Percentiles rank a stretch among this genome's conserved stretches.
Evolutionary conservation across 2,888 invertebrate genomes (phyloP).

Genomic region (Eristalis intricaria): DNA sequence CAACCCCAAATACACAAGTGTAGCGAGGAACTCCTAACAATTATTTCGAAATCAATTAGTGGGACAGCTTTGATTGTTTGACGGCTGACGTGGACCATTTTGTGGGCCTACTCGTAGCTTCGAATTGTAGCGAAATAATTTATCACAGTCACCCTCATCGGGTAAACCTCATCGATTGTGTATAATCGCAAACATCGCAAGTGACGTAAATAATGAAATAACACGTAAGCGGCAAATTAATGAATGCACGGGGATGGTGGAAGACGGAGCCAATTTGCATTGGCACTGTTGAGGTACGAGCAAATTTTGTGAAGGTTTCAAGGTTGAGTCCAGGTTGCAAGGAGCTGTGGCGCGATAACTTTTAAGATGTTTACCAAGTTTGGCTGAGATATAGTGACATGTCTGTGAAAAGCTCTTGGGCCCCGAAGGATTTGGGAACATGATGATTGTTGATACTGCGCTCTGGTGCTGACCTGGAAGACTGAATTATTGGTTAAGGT

Average conservation of each 20-base stretch:
- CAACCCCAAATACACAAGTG: constrained; percentile 42
- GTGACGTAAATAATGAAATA: constrained; percentile 39
- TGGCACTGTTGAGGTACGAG: neutral
- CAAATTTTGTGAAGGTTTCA: too few relatives aligned
- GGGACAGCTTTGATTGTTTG: constrained; percentile 59
- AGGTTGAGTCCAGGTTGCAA: too few relatives aligned
- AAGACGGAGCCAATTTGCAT: neutral
- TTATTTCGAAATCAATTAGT: constrained; percentile 70
- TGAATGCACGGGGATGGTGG: neutral
- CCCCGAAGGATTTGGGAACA: too few relatives aligned
- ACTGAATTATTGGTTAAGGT: too few relatives aligned
- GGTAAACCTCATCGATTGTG: constrained; percentile 6
- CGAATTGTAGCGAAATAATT: constrained; percentile 39
- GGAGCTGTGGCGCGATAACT: too few relatives aligned
- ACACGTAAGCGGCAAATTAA: neutral
- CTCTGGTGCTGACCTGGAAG: too few relatives aligned
- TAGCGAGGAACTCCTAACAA: constrained; percentile 17
- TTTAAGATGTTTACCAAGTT: too few relatives aligned
- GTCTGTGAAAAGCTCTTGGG: too few relatives aligned
- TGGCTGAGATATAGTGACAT: too few relatives aligned
- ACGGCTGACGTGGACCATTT: constrained; percentile 48
- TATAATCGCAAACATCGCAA: constrained; percentile 27
- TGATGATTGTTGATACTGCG: too few relatives aligned
- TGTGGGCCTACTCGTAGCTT: neutral
- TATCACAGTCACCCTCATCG: constrained; percentile 30